phyloP scores from a whole-genome alignment of 2,888 invertebrate species.

The Chrysolina americana region DNA sequence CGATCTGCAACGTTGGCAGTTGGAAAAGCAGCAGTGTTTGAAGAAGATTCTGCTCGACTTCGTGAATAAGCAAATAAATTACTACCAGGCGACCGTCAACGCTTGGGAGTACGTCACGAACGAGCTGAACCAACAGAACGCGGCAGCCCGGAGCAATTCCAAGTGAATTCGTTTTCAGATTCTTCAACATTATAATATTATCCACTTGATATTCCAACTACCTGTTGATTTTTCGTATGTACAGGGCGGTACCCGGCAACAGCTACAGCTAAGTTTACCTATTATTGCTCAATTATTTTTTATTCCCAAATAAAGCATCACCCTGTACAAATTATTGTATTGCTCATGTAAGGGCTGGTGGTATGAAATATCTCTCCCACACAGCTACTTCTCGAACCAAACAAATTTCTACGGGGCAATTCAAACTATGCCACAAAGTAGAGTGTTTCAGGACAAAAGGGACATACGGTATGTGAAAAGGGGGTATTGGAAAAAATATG shows the following conservation, averaged over 20 bases:
- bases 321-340: too few species aligned
- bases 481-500: too few species aligned
- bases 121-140: slow-evolving; percentile 51
- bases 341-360: too few species aligned
- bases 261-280: neutral
- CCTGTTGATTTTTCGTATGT: neutral
- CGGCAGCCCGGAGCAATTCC: slow-evolving; percentile 34
- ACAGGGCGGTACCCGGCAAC: neutral
- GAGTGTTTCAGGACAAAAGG: too few species aligned
- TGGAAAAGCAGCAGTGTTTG: slow-evolving; percentile 76
- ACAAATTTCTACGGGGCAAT: too few species aligned
- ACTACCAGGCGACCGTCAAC: slow-evolving; percentile 74
- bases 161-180: slow-evolving; percentile 30
- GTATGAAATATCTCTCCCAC: too few species aligned
- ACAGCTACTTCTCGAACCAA: too few species aligned
- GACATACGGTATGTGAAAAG: too few species aligned
- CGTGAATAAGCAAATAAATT: slow-evolving; percentile 77
- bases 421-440: too few species aligned
- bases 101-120: slow-evolving; percentile 72
- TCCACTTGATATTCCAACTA: slow-evolving; percentile 1
- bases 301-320: too few species aligned
- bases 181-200: slow-evolving; percentile 6
- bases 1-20: slow-evolving; percentile 79
- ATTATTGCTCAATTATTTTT: neutral
- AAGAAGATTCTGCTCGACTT: slow-evolving; percentile 75